Conservation (phyloP, 2,888 invertebrate genomes). For the Microplitis manilae region DNA sequence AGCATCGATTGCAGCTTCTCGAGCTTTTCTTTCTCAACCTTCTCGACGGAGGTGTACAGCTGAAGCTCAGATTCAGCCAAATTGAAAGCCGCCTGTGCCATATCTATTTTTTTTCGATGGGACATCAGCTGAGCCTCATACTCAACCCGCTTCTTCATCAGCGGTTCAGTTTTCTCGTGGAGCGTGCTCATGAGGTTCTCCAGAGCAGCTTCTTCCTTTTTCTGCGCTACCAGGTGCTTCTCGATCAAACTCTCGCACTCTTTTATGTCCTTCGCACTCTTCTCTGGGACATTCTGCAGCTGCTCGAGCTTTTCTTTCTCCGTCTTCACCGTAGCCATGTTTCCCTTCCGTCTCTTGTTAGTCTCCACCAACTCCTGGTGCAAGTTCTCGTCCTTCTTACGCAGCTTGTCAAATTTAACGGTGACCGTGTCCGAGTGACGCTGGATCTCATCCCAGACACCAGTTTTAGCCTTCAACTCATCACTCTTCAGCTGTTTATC, state of each 20-base stretch:
- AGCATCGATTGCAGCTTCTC: slow-evolving; percentile 77
- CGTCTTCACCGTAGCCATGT: slow-evolving; percentile 77
- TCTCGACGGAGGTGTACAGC: slow-evolving; percentile 79
- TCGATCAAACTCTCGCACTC: slow-evolving; percentile 76
- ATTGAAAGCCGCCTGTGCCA: slow-evolving; percentile 77
- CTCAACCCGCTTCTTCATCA: slow-evolving; percentile 82
- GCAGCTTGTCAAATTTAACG: slow-evolving; percentile 71
- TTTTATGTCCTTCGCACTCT: slow-evolving; percentile 81
- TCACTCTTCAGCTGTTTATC: slow-evolving; percentile 76
- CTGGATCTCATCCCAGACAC: slow-evolving; percentile 74
- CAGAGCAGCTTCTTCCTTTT: slow-evolving; percentile 73
- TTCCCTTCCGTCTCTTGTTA: slow-evolving; percentile 83
- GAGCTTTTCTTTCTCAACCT: slow-evolving; percentile 75
- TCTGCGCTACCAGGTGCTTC: slow-evolving; percentile 73
- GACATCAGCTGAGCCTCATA: slow-evolving; percentile 80
- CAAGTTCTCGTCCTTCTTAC: slow-evolving; percentile 72
- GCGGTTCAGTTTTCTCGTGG: slow-evolving; percentile 75
- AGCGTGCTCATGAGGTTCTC: slow-evolving; percentile 73
- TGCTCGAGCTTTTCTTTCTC: slow-evolving; percentile 80
- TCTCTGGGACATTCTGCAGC: slow-evolving; percentile 79
- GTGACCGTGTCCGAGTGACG: slow-evolving; percentile 75
- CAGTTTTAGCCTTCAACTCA: slow-evolving; percentile 71
- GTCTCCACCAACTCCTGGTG: slow-evolving; percentile 79
- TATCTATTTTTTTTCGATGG: slow-evolving; percentile 80
- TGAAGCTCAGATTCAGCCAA: slow-evolving; percentile 86